Evolutionary conservation across 2,797 vertebrate species (phyloP).

Genomic region (Oreortyx pictus): DNA sequence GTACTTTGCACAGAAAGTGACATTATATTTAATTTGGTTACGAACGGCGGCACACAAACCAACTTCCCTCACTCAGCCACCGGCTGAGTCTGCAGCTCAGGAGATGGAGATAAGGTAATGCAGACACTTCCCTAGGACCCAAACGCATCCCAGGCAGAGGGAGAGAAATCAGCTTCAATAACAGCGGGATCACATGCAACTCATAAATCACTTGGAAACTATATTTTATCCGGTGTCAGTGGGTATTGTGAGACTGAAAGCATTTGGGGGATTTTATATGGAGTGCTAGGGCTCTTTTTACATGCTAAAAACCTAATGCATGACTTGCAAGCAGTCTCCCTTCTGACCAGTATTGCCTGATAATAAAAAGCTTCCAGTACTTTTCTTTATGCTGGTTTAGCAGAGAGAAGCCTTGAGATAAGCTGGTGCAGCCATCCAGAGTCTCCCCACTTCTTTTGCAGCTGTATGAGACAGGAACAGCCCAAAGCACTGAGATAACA

Average conservation of each 20-base stretch:
- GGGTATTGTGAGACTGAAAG: background rate
- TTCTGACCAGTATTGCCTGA: background rate
- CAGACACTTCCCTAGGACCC: background rate
- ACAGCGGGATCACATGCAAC: background rate
- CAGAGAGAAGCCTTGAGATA: background rate
- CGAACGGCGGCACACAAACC: accelerated
- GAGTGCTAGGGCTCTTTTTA: background rate
- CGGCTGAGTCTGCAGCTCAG: background rate
- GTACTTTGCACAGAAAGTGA: background rate
- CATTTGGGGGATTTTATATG: background rate
- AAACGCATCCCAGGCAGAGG: background rate
- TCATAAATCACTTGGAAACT: background rate
- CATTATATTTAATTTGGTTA: background rate
- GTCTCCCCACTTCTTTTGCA: background rate
- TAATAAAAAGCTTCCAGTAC: background rate
- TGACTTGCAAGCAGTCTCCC: background rate
- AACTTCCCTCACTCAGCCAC: background rate
- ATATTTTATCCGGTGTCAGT: background rate
- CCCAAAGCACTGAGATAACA: accelerated
- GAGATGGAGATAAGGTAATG: background rate
- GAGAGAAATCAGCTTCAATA: background rate
- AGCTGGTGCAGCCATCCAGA: background rate
- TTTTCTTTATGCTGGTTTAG: background rate
- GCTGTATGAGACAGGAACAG: accelerated
- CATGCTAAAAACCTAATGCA: background rate